These are phyloP conservation scores for Cephus rjabovi DNA, from an alignment of 2,888 invertebrate genomes.

Conservation along the genomic window DNA sequence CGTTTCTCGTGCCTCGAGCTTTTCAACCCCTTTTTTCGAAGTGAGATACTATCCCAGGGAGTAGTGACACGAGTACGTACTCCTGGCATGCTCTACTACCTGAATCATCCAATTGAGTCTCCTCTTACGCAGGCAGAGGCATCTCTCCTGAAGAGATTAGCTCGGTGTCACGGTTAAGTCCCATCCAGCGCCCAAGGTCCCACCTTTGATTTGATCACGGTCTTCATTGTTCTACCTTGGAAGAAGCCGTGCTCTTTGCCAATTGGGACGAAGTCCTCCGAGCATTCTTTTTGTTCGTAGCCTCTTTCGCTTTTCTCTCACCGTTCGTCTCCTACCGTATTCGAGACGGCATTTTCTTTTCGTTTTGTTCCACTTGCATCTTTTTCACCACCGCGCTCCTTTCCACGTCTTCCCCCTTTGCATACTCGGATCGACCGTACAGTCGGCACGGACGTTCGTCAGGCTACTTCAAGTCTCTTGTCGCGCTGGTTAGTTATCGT, in stretches of 20 bases:
- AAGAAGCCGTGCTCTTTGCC: neutral
- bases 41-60: neutral
- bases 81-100: slow-evolving; percentile 42
- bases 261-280: neutral
- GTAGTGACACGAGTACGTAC: slow-evolving; percentile 9
- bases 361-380: neutral
- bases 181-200: neutral
- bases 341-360: neutral
- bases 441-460: neutral
- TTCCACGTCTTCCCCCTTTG: neutral
- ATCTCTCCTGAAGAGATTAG: neutral
- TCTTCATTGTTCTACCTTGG: neutral
- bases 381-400: slow-evolving; percentile 15
- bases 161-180: neutral
- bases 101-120: slow-evolving; percentile 47
- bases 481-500: neutral
- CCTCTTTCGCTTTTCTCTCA: neutral
- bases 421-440: neutral
- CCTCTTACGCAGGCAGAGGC: slow-evolving; percentile 7
- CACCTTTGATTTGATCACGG: neutral
- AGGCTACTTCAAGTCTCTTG: neutral
- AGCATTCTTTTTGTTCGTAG: neutral
- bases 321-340: slow-evolving; percentile 12
- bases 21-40: neutral
- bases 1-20: neutral